Base-by-base conservation (phyloP, 2,113 vertebrate genomes). In the Toxotes jaculatrix region DNA sequence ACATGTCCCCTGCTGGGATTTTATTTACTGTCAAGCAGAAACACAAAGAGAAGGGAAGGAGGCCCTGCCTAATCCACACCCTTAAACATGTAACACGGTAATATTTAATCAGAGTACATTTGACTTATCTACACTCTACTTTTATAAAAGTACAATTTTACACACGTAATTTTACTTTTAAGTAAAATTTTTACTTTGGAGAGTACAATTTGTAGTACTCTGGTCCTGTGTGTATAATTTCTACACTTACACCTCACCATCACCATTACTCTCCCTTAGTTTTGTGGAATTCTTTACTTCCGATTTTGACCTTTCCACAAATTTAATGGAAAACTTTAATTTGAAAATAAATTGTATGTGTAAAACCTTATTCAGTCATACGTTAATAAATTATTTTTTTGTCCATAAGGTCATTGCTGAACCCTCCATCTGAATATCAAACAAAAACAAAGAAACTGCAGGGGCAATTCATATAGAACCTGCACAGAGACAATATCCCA, bases 401-500 rank as follows among this genome's bases (percentile, higher is more conserved):
- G 2, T 1, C 16, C 11, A 59, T 59, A 47, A 61, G 14, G 79
- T 84, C 45, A 7, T 19, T 62, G 9, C 21, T 61, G 31, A 60
- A 77, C 67, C 53, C 27, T 45, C 6, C 16, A 62, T 55, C 55
- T 64, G 21, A 82, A 79, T 47, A 57, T 69, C 65, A 84, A 70
- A 83, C 63, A 75, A 57, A 79, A 70, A 79, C 61, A 87, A 77
- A 60, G 57, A 34, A 86, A 70, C 57, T 34, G 13, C 72, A 7
- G 16, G 10, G 11, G 27, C 73, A 73, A 75, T 83, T 80, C 56
- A 80, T 71, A 68, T 53, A 59, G 45, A 74, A 77, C 4, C 34
- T 53, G n/a, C 1, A 1, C 65, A 43, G 77, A 88, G 36, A 71
- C 86, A 86, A 89, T 89, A 82, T 83, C 70, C 42, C 77, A 87